Evolutionary conservation across 2,888 invertebrate genomes (phyloP), one percentile per base, ranked within the genome.

Genomic region (Hypena proboscidalis): DNA sequence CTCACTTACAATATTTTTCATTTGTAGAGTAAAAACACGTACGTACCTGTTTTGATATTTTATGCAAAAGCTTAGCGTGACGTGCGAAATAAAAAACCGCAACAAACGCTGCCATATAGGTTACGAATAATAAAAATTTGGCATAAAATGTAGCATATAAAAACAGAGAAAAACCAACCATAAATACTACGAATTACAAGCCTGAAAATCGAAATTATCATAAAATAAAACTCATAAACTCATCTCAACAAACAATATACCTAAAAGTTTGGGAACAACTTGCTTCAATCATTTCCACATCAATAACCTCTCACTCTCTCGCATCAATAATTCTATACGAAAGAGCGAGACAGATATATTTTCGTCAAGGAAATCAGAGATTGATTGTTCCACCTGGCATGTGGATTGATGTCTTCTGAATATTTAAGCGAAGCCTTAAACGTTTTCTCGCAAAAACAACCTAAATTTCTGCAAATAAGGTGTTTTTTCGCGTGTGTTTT

Each of bases 381-480:
- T 77, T 77, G 76, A 78, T 79, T 70, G 69, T 64, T 62, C 53
- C 72, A 75, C 70, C 74, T 75, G 73, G 47, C 54, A 44, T 47
- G 39, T 53, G 57, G 61, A 73, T 67, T 74, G 66, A 74, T 73
- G 70, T 67, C 62, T 67, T 74, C 67, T 67, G 68, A 72, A 74
- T 73, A 69, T 67, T 65, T 58, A 51, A 63, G 38, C 43, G 41
- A 40, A 44, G 40, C 41, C 50, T 34, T 58, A 53, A 58, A 43
- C 63, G 48, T 51, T 61, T 51, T 48, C 51, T 50, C 49, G 23
- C 22, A 4, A 19, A 40, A 23, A 30, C 25, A 36, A 43, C 35
- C 39, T 36, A 21, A 35, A 43, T 42, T 51, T 37, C 44, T 25
- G 4, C 6, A 2, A 0, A 23, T 33, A 55, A 30, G 29, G 47